A percentile compares a stretch with the other conserved stretches of the same genome.
Conservation (phyloP, 2,888 invertebrate genomes). For the Capitulum mitella region DNA sequence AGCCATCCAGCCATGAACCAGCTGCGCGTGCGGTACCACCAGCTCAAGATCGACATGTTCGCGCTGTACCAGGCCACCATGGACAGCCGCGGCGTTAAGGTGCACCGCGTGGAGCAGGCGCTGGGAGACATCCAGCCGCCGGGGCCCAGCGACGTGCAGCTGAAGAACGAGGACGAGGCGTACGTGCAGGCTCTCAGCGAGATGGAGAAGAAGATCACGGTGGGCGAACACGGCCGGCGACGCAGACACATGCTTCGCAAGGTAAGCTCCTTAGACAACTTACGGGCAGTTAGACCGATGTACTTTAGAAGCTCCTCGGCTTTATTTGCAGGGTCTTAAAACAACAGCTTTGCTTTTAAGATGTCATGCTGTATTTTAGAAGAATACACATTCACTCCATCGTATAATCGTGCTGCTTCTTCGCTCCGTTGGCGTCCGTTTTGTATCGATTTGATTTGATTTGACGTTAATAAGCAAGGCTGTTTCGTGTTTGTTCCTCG, state of each 20-base stretch:
- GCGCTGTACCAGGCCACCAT: constrained; percentile 25
- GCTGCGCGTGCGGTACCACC: constrained; percentile 17
- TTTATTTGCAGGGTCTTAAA: no score
- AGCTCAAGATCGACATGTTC: constrained; percentile 26
- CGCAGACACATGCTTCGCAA: constrained; percentile 6
- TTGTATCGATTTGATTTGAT: no score
- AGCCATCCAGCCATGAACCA: not conserved
- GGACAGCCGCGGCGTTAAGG: constrained; percentile 22
- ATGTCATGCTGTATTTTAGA: no score
- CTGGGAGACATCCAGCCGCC: not conserved
- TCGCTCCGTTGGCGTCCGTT: no score
- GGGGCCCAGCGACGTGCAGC: not conserved
- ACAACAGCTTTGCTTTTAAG: no score
- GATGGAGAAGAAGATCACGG: constrained; percentile 20
- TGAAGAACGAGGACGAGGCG: not conserved
- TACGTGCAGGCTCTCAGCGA: constrained; percentile 13
- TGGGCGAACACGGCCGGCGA: constrained; percentile 6
- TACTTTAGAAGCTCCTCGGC: no score
- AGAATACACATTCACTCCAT: no score
- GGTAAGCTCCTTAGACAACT: no score
- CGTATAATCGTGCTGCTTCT: no score
- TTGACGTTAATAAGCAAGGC: no score
- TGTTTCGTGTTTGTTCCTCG: no score
- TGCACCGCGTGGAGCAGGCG: constrained; percentile 20
- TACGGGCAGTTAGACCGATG: no score